Evolutionary conservation across 1,140 invertebrate species (phyloP).

Genomic region (Scylla paramamosain): DNA sequence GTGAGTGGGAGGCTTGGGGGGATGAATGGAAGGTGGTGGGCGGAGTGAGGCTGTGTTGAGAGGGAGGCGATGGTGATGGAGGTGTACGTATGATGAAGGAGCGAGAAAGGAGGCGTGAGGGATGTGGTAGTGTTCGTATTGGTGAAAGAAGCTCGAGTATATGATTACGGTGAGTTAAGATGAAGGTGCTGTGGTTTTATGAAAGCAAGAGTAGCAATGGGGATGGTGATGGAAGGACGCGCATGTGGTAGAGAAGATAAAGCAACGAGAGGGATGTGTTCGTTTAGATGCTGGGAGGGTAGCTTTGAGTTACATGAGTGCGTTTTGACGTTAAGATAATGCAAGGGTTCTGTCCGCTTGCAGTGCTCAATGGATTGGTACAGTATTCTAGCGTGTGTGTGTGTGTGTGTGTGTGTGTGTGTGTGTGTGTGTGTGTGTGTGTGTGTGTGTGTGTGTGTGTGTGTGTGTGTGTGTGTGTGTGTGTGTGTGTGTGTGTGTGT

Average conservation of each 20-base stretch:
- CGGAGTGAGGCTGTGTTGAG: not conserved
- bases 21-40: not conserved
- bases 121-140: not conserved
- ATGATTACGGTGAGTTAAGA: not conserved
- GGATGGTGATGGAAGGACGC: not conserved
- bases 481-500: too few relatives aligned
- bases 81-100: not conserved
- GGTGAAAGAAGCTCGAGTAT: too few relatives aligned
- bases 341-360: too few relatives aligned
- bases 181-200: not conserved
- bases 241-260: not conserved
- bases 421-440: not conserved
- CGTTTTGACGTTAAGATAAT: too few relatives aligned
- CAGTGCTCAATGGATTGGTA: not conserved
- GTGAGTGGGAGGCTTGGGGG: not conserved
- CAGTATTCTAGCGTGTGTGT: not conserved
- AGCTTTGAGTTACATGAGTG: too few relatives aligned
- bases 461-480: too few relatives aligned
- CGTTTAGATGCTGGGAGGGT: not conserved
- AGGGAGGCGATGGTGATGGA: not conserved
- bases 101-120: not conserved
- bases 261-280: not conserved
- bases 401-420: not conserved
- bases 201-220: not conserved
- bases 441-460: not conserved